Percentiles rank a stretch among this genome's conserved stretches.
Evolutionary conservation across 2,797 vertebrate genomes (phyloP).

Genomic region (Thamnophis elegans): DNA sequence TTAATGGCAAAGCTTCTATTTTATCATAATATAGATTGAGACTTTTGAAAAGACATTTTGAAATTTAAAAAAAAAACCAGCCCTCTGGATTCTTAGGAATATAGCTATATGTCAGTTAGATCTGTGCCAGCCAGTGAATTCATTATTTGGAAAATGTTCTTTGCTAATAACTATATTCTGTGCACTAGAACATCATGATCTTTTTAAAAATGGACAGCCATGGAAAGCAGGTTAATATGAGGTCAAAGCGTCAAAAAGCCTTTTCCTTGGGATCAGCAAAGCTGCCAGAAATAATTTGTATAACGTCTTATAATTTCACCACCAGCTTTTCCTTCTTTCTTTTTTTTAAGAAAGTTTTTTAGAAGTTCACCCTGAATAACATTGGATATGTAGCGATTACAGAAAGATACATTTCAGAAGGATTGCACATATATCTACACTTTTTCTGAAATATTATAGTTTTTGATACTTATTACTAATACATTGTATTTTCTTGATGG

Average conservation of each 20-base stretch:
- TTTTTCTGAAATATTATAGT: background rate
- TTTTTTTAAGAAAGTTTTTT: background rate
- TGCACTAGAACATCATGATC: slow-evolving; percentile 20
- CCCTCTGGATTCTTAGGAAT: slow-evolving; percentile 13
- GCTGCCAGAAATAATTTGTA: slow-evolving; percentile 42
- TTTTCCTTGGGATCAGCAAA: slow-evolving; percentile 40
- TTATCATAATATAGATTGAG: background rate
- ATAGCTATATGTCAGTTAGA: background rate
- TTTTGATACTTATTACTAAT: background rate
- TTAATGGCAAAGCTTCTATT: background rate
- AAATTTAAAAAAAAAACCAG: background rate
- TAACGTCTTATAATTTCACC: slow-evolving; percentile 38
- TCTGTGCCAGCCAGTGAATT: background rate
- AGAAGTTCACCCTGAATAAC: background rate
- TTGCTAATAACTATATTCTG: slow-evolving; percentile 27
- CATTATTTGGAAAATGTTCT: slow-evolving; percentile 33
- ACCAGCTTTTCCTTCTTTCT: background rate
- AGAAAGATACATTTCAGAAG: background rate
- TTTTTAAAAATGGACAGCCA: slow-evolving; percentile 32
- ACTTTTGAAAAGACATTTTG: slow-evolving; percentile 10
- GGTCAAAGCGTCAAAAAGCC: slow-evolving; percentile 28
- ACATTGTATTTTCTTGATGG: background rate
- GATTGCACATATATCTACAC: background rate
- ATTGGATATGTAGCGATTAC: background rate
- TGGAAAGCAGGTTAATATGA: slow-evolving; percentile 38